Evolutionary conservation across 1,140 invertebrate genomes (phyloP).

Genomic region (Drosophila parvula): DNA sequence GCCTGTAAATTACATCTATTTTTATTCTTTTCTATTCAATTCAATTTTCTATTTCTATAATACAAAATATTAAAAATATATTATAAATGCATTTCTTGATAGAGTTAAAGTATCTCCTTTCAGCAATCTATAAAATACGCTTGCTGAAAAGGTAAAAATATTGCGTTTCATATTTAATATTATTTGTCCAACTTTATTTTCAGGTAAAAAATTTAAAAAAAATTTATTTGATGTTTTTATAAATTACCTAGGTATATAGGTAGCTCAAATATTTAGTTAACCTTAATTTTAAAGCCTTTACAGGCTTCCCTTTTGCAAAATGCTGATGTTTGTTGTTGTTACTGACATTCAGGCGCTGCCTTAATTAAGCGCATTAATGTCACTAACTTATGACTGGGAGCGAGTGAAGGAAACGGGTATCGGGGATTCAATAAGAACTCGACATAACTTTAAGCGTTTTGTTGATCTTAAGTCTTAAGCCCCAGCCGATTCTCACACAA

Average conservation of each 20-base stretch:
- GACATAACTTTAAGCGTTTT: conserved; percentile 70
- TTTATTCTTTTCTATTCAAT: too few species aligned
- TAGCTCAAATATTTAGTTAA: neutral
- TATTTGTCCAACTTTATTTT: neutral
- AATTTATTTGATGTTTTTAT: too few species aligned
- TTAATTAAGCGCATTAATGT: conserved; percentile 81
- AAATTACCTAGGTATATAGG: neutral
- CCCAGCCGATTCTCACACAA: conserved; percentile 40
- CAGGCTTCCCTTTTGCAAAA: conserved; percentile 61
- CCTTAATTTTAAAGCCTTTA: neutral
- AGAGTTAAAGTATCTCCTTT: neutral
- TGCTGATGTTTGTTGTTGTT: conserved; percentile 51
- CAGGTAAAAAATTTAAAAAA: too few species aligned
- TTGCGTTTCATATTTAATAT: too few species aligned
- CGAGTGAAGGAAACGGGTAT: conserved; percentile 16
- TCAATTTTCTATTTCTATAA: too few species aligned
- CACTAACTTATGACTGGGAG: conserved; percentile 65
- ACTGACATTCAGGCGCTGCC: conserved; percentile 64
- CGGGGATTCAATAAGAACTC: conserved; percentile 49
- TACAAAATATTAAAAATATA: neutral
- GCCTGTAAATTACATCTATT: too few species aligned
- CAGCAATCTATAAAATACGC: neutral
- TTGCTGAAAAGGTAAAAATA: too few species aligned
- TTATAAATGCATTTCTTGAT: neutral
- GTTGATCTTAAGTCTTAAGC: conserved; percentile 74